Percentiles rank a stretch among this genome's conserved stretches.
Conservation (phyloP, 2,113 vertebrate genomes). For the Otocyon megalotis region DNA sequence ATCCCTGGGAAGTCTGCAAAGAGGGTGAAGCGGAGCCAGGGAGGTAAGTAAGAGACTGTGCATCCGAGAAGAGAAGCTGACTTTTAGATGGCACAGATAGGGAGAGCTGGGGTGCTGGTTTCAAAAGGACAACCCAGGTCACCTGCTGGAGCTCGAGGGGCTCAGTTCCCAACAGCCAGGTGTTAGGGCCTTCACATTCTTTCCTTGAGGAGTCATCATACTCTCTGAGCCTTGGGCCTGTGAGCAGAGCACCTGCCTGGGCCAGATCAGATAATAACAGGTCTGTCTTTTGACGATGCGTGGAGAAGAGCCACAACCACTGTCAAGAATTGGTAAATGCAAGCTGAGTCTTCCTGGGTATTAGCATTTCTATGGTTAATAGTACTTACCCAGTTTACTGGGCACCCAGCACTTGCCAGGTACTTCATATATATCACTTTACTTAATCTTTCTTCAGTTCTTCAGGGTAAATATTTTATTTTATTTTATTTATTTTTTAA, state of each 20-base stretch:
- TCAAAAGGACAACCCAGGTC: neutral
- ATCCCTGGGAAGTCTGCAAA: neutral
- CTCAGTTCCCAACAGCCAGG: neutral
- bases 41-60: accelerated
- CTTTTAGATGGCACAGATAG: neutral
- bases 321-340: accelerated
- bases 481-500: no score
- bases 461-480: neutral
- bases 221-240: neutral
- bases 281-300: neutral
- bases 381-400: no score
- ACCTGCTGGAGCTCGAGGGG: neutral
- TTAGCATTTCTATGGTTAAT: accelerated
- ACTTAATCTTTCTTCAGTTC: neutral
- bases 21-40: neutral
- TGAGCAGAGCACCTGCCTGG: neutral
- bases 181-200: neutral
- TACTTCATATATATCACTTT: neutral
- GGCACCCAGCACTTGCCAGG: no score
- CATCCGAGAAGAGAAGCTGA: neutral
- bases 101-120: neutral
- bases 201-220: neutral
- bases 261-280: neutral
- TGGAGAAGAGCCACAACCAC: no score
- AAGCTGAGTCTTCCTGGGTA: neutral